phyloP scores from a whole-genome alignment of 2,888 invertebrate genomes.

The Sinentomon sp. region DNA sequence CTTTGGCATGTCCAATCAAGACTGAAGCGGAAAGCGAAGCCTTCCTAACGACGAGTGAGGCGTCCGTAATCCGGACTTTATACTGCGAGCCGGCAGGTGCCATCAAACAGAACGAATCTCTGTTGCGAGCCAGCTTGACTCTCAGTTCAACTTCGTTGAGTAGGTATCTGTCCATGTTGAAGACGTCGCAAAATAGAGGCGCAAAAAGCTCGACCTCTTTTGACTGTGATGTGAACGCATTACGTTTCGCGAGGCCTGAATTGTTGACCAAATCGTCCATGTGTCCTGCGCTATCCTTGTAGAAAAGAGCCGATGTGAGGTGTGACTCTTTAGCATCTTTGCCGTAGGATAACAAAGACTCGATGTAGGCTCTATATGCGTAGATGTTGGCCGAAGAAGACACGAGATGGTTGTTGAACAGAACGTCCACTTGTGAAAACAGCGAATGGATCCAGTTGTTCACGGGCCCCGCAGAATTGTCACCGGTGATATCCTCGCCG shows the following conservation, averaged over 20 bases:
- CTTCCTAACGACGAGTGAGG: conserved; percentile 12
- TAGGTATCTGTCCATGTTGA: too few species aligned
- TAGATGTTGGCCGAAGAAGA: conserved; percentile 8
- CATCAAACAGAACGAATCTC: too few species aligned
- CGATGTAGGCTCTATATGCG: conserved; percentile 9
- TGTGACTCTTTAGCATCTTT: conserved; percentile 3
- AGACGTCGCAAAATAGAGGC: too few species aligned
- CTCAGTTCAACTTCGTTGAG: conserved; percentile 10
- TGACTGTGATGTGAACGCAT: conserved; percentile 6
- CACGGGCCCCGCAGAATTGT: conserved; percentile 1
- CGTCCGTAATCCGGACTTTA: conserved; percentile 13
- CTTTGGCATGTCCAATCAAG: conserved; percentile 13
- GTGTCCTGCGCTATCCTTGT: conserved; percentile 5
- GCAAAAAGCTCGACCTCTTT: too few species aligned
- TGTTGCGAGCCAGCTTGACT: conserved; percentile 10
- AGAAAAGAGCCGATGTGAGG: conserved; percentile 8
- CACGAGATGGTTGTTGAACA: conserved; percentile 7
- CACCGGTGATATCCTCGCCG: conserved; percentile 2
- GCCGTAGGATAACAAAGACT: conserved; percentile 8
- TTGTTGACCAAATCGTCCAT: conserved; percentile 3
- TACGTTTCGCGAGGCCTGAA: conserved; percentile 6
- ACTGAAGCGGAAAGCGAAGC: conserved; percentile 12
- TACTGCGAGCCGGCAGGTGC: neutral
- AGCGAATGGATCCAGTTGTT: conserved; percentile 10
- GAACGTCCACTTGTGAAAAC: conserved; percentile 10